Conservation (phyloP, 2,888 invertebrate species). For the Oscheius sp. region DNA sequence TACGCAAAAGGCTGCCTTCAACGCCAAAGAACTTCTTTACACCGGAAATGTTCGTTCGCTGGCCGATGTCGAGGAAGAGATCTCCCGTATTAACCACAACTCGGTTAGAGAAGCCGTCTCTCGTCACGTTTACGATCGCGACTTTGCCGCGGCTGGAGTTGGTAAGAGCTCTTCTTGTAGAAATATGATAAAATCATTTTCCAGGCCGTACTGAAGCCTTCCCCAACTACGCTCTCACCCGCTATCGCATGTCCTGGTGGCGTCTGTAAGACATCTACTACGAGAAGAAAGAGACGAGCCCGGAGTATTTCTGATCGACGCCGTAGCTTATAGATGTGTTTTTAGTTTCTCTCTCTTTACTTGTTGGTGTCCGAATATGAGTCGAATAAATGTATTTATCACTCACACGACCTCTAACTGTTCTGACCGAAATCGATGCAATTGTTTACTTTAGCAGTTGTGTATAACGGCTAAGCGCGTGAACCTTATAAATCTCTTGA, state of each 20-base stretch:
- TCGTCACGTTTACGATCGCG: constrained; percentile 71
- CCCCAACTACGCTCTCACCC: constrained; percentile 66
- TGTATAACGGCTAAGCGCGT: too few species aligned
- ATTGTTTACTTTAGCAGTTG: constrained; percentile 11
- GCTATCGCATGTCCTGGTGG: constrained; percentile 71
- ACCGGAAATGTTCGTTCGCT: constrained; percentile 65
- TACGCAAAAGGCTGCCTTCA: constrained; percentile 97
- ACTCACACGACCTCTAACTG: not conserved
- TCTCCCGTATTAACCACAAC: constrained; percentile 52
- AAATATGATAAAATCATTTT: constrained; percentile 22
- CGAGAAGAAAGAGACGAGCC: not conserved
- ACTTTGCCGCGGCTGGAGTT: constrained; percentile 67
- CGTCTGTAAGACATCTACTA: constrained; percentile 60
- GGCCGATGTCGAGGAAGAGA: constrained; percentile 62
- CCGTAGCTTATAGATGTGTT: too few species aligned
- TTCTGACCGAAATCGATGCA: constrained; percentile 6
- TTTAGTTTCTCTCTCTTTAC: not conserved
- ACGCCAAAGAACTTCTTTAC: constrained; percentile 79
- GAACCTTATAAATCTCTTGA: not conserved
- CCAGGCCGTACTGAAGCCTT: constrained; percentile 68
- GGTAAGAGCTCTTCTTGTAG: constrained; percentile 46
- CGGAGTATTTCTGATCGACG: not conserved
- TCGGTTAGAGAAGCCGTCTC: constrained; percentile 65
- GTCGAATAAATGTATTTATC: constrained; percentile 31
- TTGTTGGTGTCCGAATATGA: not conserved